phyloP scores from a whole-genome alignment of 2,797 vertebrate genomes.

The Falco columbarius region DNA sequence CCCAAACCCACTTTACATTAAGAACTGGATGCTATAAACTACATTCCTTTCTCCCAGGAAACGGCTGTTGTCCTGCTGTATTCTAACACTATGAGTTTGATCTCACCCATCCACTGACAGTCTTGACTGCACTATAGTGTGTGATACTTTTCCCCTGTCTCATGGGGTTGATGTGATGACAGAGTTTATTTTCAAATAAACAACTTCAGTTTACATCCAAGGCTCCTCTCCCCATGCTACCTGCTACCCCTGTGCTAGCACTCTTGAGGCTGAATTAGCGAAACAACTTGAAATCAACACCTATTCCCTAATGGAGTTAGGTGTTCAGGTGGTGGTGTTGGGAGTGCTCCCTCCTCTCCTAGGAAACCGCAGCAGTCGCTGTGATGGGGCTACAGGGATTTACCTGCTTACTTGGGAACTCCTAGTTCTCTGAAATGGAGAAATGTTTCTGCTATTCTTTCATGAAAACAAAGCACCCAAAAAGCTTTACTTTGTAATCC shows the following conservation, averaged over 20 bases:
- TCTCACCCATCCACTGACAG: not conserved
- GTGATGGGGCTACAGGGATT: not conserved
- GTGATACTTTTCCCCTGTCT: too few relatives aligned
- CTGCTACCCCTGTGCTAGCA: not conserved
- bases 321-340: not conserved
- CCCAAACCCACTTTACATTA: not conserved
- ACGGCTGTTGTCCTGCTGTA: not conserved
- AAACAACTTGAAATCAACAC: conserved; percentile 31
- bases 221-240: not conserved
- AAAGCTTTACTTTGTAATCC: not conserved
- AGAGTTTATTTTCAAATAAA: not conserved
- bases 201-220: not conserved
- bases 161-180: not conserved
- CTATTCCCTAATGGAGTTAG: not conserved
- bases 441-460: not conserved
- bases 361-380: not conserved
- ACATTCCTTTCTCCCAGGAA: not conserved
- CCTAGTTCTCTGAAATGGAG: not conserved
- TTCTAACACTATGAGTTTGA: not conserved
- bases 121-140: not conserved
- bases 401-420: not conserved
- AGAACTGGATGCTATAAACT: not conserved
- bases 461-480: not conserved
- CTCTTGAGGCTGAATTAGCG: conserved; percentile 1
- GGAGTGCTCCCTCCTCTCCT: not conserved